Evolutionary conservation across 35 echinoderm and acorn worm species (phyloP), one percentile per base, ranked within the genome.

Genomic region (Heliocidaris tuberculata): DNA sequence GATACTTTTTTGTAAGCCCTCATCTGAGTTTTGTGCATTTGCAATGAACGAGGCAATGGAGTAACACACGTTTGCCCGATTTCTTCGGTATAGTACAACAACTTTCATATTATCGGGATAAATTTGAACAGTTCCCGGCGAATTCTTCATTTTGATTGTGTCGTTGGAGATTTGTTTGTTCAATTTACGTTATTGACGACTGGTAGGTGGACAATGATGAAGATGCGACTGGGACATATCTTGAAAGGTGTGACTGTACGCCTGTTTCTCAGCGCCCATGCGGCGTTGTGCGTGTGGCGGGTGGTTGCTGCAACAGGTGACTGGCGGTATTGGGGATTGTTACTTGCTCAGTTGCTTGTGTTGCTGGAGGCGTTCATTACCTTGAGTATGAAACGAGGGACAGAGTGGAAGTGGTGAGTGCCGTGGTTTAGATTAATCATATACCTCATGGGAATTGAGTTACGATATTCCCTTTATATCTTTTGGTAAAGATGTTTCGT

Each of bases 321-420:
- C 50, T 93, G 91, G 91, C 91, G 91, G 21, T 93, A 93, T 24
- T 93, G 91, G 91, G 91, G 91, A 31, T 93, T 93, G 49, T 59
- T 93, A n/a, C 91, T 93, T 12, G 91, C 91, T 93, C 91, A 93
- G 50, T 59, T 93, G n/a, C 91, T 59, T 31, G 50, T 52, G 91
- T 59, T 93, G 91, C 91, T 93, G 48, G 91, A 93, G 30, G 91
- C 91, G 19, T 93, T 93, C 48, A 93, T 93, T 29, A 93, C 91
- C 31, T n/a, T 93, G 48, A 93, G 91, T 31, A 93, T 93, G 91
- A 93, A 93, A 93, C 91, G 48, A 93, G 91, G 91, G 30, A 93
- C 91, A 13, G 91, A 93, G 29, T 93, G 91, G 91, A 93, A 93
- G 56, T 93, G 91, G 91, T 93, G 32, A 56, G 91, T 93, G 13